These are phyloP conservation scores for Heliothis peltigera DNA, from an alignment of 2,888 invertebrate genomes.

Conservation along the genomic window DNA sequence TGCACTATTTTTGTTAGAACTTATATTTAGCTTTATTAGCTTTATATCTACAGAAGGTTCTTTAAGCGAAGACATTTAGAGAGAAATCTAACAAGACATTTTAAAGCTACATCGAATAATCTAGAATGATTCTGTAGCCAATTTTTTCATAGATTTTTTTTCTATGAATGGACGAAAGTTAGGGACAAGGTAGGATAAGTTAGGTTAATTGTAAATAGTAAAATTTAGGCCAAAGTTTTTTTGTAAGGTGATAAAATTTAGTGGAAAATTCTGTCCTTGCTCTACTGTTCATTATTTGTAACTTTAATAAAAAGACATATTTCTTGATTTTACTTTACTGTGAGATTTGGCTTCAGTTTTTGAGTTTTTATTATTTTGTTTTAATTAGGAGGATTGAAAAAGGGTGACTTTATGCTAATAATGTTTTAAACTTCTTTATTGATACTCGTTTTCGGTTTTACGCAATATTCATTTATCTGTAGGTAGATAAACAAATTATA, in stretches of 20 bases:
- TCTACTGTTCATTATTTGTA: not conserved
- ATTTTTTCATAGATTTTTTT: not conserved
- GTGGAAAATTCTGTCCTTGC: not conserved
- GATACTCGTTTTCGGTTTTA: no score
- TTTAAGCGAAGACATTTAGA: conserved; percentile 52
- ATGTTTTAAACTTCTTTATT: no score
- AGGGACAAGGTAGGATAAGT: conserved; percentile 6
- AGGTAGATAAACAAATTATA: no score
- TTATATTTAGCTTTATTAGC: no score
- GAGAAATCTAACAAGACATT: conserved; percentile 42
- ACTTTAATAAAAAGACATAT: not conserved
- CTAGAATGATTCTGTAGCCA: conserved; percentile 25
- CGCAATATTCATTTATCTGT: no score
- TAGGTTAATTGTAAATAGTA: conserved; percentile 7
- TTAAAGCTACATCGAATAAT: conserved; percentile 44
- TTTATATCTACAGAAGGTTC: conserved; percentile 41
- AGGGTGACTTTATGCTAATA: no score
- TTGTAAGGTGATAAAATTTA: conserved; percentile 14
- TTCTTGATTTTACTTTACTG: no score
- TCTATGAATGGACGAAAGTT: conserved; percentile 43
- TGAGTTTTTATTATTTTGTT: not conserved
- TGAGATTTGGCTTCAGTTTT: no score
- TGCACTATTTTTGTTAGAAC: no score
- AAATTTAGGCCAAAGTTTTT: conserved; percentile 16
- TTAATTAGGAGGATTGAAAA: not conserved